Evolutionary conservation across 2,113 vertebrate genomes (phyloP).

Genomic region (Tretioscincus oriximinensis): DNA sequence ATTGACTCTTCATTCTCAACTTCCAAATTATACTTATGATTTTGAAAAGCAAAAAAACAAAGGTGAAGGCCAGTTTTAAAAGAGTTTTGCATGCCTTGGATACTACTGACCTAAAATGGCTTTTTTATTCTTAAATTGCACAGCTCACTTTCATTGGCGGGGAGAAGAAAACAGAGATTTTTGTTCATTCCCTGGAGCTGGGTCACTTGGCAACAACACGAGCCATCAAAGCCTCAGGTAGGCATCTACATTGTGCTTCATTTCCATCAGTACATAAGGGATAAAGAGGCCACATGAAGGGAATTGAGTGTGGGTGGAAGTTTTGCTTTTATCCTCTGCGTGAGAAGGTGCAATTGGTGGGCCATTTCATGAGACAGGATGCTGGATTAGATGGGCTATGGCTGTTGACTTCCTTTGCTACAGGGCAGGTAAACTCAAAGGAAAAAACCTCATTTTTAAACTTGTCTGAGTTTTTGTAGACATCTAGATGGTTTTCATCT

Average conservation of each 20-base stretch:
- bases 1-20: background rate
- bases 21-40: background rate
- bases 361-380: too few relatives aligned
- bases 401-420: too few relatives aligned
- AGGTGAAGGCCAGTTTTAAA: background rate
- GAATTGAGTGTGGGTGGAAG: too few relatives aligned
- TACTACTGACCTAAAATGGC: background rate
- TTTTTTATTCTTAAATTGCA: slow-evolving; percentile 12
- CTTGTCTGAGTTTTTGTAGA: too few relatives aligned
- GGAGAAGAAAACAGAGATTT: slow-evolving; percentile 87
- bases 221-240: slow-evolving; percentile 94
- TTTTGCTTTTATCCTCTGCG: too few relatives aligned
- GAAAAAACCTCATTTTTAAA: too few relatives aligned
- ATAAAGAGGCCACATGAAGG: too few relatives aligned
- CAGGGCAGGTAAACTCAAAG: too few relatives aligned
- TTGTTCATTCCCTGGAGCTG: slow-evolving; percentile 92
- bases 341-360: too few relatives aligned
- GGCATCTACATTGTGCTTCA: slow-evolving; percentile 15
- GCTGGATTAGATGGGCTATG: too few relatives aligned
- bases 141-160: slow-evolving; percentile 89
- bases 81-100: background rate
- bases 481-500: too few relatives aligned
- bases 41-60: background rate
- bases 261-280: too few relatives aligned
- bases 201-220: slow-evolving; percentile 89